Conservation (phyloP, 2,888 invertebrate species). For the Diachrysia chrysitis region DNA sequence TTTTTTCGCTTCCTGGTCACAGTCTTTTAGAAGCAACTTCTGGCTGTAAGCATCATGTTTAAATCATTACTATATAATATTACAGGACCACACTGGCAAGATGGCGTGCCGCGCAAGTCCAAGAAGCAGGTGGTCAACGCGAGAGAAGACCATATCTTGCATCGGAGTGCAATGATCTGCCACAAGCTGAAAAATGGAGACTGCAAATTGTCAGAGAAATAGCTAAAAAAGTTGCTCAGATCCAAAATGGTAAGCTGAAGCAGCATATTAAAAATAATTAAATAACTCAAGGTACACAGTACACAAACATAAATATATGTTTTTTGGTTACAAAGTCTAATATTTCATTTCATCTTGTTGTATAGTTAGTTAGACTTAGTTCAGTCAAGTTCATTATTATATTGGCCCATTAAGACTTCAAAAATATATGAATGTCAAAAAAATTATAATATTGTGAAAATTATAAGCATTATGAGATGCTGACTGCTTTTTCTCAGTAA, state of each 20-base stretch:
- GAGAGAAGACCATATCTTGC: constrained; percentile 98
- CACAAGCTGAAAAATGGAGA: constrained; percentile 98
- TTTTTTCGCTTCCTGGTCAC: too few relatives aligned
- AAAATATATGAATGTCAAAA: too few relatives aligned
- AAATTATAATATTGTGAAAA: too few relatives aligned
- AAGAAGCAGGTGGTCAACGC: constrained; percentile 95
- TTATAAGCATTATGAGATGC: too few relatives aligned
- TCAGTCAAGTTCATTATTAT: too few relatives aligned
- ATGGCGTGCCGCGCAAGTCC: constrained; percentile 99
- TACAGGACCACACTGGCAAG: constrained; percentile 98
- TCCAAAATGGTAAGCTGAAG: constrained; percentile 95
- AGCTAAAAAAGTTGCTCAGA: constrained; percentile 99
- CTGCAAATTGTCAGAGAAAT: constrained; percentile 99
- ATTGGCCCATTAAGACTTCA: too few relatives aligned
- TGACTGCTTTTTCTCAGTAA: too few relatives aligned
- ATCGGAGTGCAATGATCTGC: constrained; percentile 97
- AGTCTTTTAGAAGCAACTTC: too few relatives aligned
- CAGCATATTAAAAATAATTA: neutral
- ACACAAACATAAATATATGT: neutral
- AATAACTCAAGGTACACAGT: neutral
- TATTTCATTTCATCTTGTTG: neutral
- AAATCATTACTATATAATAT: neutral
- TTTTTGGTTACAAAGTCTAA: neutral
- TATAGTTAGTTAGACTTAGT: too few relatives aligned
- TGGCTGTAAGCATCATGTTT: neutral